phyloP scores from a whole-genome alignment of 2,888 invertebrate genomes.

The Eupithecia exiguata region DNA sequence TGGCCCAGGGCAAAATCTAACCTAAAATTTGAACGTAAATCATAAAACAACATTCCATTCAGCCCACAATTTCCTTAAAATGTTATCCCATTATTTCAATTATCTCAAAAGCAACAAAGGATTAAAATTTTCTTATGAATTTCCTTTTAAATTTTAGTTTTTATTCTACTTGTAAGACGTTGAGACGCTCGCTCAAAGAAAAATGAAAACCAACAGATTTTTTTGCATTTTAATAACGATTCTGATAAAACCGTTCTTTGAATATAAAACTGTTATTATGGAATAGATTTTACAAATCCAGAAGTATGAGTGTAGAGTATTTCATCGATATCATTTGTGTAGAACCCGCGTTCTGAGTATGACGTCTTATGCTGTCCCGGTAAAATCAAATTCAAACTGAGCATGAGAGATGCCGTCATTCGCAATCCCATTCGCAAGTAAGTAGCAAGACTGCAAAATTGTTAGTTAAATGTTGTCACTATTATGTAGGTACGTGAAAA shows the following conservation, averaged over 20 bases:
- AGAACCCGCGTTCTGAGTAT: too few relatives aligned
- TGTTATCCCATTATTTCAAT: constrained; percentile 38
- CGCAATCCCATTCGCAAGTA: too few relatives aligned
- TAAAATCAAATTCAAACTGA: too few relatives aligned
- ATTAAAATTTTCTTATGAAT: constrained; percentile 28
- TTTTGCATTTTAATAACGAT: constrained; percentile 46
- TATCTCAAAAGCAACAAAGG: constrained; percentile 36
- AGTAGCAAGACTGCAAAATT: too few relatives aligned
- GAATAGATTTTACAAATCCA: constrained; percentile 37
- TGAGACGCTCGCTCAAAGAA: constrained; percentile 39
- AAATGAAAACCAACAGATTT: constrained; percentile 43
- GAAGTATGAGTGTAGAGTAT: neutral
- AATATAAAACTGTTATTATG: constrained; percentile 38
- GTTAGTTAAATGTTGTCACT: too few relatives aligned
- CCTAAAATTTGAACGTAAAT: constrained; percentile 11
- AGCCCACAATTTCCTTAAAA: constrained; percentile 11
- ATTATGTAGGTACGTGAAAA: too few relatives aligned
- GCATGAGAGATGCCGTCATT: too few relatives aligned
- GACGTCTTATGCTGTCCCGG: too few relatives aligned
- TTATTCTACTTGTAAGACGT: constrained; percentile 24
- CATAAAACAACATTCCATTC: constrained; percentile 21
- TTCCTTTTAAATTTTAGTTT: constrained; percentile 38
- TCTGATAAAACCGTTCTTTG: constrained; percentile 39
- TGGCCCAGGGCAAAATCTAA: neutral
- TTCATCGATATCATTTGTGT: neutral